A percentile compares a stretch with the other conserved stretches of the same genome.
Evolutionary conservation across 2,113 vertebrate species (phyloP).

Genomic region (Apteryx mantelli): DNA sequence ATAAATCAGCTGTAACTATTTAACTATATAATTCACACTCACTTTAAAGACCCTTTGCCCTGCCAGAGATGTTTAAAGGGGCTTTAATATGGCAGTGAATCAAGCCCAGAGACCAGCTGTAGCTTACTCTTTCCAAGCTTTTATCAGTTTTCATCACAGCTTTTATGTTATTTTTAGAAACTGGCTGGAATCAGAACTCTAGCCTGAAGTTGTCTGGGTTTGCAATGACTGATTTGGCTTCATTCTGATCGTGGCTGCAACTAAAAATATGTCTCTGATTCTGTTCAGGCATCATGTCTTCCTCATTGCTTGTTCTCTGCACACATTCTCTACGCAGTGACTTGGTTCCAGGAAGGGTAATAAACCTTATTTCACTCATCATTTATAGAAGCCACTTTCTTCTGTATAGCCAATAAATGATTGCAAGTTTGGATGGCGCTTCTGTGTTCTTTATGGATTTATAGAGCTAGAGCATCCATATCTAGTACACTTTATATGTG

Average conservation of each 20-base stretch:
- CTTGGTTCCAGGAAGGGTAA: neutral
- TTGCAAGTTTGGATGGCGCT: neutral
- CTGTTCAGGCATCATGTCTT: neutral
- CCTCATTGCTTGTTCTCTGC: neutral
- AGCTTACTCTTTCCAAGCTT: slow-evolving; percentile 57
- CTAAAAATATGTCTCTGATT: neutral
- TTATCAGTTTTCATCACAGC: slow-evolving; percentile 41
- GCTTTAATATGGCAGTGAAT: slow-evolving; percentile 18
- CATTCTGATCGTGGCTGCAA: neutral
- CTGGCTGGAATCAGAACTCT: slow-evolving; percentile 6
- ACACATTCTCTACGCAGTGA: neutral
- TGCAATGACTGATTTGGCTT: neutral
- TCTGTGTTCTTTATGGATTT: neutral
- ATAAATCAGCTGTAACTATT: slow-evolving; percentile 56
- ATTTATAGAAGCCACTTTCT: neutral
- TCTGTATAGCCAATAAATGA: neutral
- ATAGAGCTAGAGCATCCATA: neutral
- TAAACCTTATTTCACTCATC: neutral
- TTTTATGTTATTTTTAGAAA: slow-evolving; percentile 71
- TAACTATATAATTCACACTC: slow-evolving; percentile 56
- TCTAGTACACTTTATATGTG: neutral
- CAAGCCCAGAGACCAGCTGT: slow-evolving; percentile 1
- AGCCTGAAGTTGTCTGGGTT: neutral
- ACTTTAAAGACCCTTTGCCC: slow-evolving; percentile 35
- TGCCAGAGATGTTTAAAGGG: slow-evolving; percentile 41